These are phyloP conservation scores for Liparis tanakae DNA, from an alignment of 2,797 vertebrate genomes.

Conservation along the genomic window DNA sequence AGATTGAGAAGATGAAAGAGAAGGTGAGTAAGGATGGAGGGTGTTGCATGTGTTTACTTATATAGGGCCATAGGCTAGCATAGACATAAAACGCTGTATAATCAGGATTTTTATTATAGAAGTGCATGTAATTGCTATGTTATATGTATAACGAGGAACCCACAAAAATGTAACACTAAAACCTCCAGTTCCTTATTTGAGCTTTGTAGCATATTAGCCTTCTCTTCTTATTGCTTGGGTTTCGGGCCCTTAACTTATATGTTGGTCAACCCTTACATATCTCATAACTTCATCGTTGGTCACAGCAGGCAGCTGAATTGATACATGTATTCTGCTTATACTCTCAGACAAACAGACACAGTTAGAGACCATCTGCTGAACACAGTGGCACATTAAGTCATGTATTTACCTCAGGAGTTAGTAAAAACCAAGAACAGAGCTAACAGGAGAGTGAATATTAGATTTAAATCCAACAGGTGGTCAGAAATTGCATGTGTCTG, in stretches of 20 bases:
- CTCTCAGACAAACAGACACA: neutral
- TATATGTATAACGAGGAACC: neutral
- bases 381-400: neutral
- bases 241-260: too few relatives aligned
- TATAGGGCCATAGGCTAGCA: neutral
- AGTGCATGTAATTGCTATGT: neutral
- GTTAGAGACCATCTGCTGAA: neutral
- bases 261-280: neutral
- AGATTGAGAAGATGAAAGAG: slow-evolving; percentile 98
- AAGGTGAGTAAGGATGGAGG: slow-evolving; percentile 79
- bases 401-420: neutral
- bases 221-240: neutral
- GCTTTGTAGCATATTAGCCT: neutral
- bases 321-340: neutral
- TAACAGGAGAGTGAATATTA: neutral
- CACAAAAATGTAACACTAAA: neutral
- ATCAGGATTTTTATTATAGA: neutral
- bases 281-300: neutral
- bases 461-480: neutral
- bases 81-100: neutral
- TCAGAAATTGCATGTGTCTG: slow-evolving; percentile 4
- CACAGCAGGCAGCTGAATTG: slow-evolving; percentile 4
- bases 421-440: neutral
- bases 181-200: neutral
- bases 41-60: neutral